These are phyloP conservation scores for Hydrozoanthus gracilis DNA, from an alignment of 92 coral and sea anemone genomes.

Conservation along the genomic window DNA sequence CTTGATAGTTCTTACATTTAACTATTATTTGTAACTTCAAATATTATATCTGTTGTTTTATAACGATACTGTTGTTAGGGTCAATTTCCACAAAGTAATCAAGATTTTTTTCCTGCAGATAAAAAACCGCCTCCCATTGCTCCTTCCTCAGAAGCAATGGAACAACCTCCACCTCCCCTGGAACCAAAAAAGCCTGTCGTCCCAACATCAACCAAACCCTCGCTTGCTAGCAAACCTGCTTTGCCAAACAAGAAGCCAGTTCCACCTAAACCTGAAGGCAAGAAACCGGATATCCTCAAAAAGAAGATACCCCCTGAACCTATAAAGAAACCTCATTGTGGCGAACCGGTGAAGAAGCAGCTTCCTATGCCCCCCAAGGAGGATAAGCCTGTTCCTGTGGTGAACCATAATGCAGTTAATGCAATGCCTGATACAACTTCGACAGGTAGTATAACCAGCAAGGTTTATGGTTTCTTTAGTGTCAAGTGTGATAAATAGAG, in stretches of 20 bases:
- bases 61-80: neutral
- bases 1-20: no score
- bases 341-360: slow-evolving; percentile 12
- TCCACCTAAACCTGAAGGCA: slow-evolving; percentile 50
- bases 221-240: slow-evolving; percentile 56
- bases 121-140: slow-evolving; percentile 47
- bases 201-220: slow-evolving; percentile 54
- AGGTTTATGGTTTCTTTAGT: no score
- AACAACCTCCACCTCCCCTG: slow-evolving; percentile 39
- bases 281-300: slow-evolving; percentile 56
- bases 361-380: slow-evolving; percentile 40
- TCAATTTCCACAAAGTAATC: slow-evolving; percentile 17
- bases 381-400: neutral
- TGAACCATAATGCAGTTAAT: slow-evolving; percentile 1
- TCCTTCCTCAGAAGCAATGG: slow-evolving; percentile 35
- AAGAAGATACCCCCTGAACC: slow-evolving; percentile 1
- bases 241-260: slow-evolving; percentile 63
- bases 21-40: no score
- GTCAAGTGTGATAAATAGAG: no score
- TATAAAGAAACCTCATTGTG: neutral
- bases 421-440: neutral
- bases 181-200: slow-evolving; percentile 69
- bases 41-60: no score
- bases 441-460: neutral
- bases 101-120: slow-evolving; percentile 18